Percentiles rank a stretch among this genome's conserved stretches.
These are phyloP conservation scores for Trichacis sp. DNA, from an alignment of 2,888 invertebrate species.

Conservation along the genomic window DNA sequence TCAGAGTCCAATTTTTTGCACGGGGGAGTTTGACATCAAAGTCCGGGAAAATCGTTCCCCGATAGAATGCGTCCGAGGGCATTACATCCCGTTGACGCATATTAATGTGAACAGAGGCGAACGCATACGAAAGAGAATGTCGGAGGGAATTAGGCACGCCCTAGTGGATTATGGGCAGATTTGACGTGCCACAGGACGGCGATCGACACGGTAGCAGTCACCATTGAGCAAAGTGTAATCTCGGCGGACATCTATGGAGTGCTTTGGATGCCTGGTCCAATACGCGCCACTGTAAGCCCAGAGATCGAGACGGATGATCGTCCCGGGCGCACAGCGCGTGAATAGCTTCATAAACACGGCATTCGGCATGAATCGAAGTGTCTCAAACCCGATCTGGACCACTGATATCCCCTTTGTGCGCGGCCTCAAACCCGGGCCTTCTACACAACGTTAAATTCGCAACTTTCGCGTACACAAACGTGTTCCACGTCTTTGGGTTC, in stretches of 20 bases:
- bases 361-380: not conserved
- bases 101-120: slow-evolving; percentile 48
- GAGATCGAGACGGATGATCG: slow-evolving; percentile 9
- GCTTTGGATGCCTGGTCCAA: slow-evolving; percentile 1
- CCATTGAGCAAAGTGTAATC: slow-evolving; percentile 34
- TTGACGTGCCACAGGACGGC: slow-evolving; percentile 46
- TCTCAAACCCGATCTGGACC: not conserved
- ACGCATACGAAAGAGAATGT: slow-evolving; percentile 52
- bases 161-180: slow-evolving; percentile 51
- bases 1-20: no score
- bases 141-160: slow-evolving; percentile 55
- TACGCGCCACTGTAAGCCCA: not conserved
- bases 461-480: no score
- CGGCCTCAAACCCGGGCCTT: not conserved
- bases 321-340: not conserved
- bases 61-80: slow-evolving; percentile 20
- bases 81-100: slow-evolving; percentile 41
- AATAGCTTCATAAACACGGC: slow-evolving; percentile 6
- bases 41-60: not conserved
- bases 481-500: not conserved
- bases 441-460: no score
- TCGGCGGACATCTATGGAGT: slow-evolving; percentile 39
- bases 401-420: not conserved
- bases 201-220: slow-evolving; percentile 42
- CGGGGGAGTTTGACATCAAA: no score